A percentile compares a stretch with the other conserved stretches of the same genome.
These are phyloP conservation scores for Tachuris rubrigastra DNA, from an alignment of 2,113 vertebrate species.

Conservation along the genomic window DNA sequence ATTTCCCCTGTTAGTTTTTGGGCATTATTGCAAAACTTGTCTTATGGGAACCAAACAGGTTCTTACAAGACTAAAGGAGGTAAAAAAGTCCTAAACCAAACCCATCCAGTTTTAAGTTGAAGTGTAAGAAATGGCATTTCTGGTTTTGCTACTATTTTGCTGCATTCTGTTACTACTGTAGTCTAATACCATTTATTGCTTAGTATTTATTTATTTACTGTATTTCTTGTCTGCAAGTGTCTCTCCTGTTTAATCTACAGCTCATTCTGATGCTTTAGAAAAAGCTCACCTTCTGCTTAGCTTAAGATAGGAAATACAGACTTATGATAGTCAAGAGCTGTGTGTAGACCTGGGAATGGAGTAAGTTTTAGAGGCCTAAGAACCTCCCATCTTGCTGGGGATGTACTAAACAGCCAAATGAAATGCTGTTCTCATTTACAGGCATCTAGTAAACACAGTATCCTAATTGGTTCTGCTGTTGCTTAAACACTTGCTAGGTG, in stretches of 20 bases:
- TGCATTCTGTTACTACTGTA: background rate
- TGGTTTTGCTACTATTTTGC: background rate
- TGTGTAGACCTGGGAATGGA: background rate
- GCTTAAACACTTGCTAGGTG: background rate
- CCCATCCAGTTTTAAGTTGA: background rate
- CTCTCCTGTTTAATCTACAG: background rate
- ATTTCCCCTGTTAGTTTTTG: background rate
- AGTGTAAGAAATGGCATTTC: background rate
- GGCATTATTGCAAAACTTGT: background rate
- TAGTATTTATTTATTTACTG: background rate
- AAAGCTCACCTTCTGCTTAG: background rate
- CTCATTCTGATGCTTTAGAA: background rate
- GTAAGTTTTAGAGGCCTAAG: background rate
- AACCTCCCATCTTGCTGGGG: background rate
- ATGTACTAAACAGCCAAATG: background rate
- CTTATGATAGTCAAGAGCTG: background rate
- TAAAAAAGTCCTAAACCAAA: background rate
- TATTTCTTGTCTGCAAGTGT: background rate
- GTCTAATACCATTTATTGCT: background rate
- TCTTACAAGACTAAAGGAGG: background rate
- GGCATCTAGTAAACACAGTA: background rate
- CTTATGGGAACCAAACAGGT: background rate
- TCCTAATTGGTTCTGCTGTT: background rate
- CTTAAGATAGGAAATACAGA: background rate
- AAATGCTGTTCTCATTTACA: background rate